These are phyloP conservation scores for Malaclemys terrapin DNA, from an alignment of 2,113 vertebrate species.

Conservation along the genomic window DNA sequence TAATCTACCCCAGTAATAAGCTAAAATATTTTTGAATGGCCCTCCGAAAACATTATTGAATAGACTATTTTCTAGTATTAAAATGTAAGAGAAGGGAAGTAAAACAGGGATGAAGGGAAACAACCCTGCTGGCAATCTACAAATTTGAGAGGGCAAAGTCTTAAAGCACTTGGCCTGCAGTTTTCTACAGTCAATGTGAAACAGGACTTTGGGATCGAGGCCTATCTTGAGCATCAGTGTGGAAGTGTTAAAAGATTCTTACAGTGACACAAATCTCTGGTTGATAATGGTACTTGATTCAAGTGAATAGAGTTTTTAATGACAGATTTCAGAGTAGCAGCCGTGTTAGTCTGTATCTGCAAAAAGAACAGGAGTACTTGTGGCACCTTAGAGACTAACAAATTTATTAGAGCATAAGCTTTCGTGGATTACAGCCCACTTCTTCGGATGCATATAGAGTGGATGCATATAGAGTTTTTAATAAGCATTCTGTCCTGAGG, in stretches of 20 bases:
- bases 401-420: no score
- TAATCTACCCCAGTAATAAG: background rate
- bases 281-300: background rate
- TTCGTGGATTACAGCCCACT: no score
- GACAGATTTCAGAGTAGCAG: no score
- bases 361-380: no score
- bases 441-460: no score
- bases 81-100: fast-evolving
- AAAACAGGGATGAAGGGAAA: background rate
- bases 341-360: no score
- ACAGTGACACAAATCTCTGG: background rate
- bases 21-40: fast-evolving
- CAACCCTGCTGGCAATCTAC: background rate
- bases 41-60: background rate
- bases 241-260: background rate
- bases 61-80: background rate
- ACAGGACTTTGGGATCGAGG: background rate
- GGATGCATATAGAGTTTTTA: background rate
- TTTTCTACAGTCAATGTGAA: background rate
- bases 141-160: background rate
- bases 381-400: no score
- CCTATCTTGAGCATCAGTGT: background rate
- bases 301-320: background rate
- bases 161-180: background rate
- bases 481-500: fast-evolving